A percentile compares a stretch with the other conserved stretches of the same genome.
Evolutionary conservation across 2,797 vertebrate genomes (phyloP).

Genomic region (Hypotaenidia philippensis): DNA sequence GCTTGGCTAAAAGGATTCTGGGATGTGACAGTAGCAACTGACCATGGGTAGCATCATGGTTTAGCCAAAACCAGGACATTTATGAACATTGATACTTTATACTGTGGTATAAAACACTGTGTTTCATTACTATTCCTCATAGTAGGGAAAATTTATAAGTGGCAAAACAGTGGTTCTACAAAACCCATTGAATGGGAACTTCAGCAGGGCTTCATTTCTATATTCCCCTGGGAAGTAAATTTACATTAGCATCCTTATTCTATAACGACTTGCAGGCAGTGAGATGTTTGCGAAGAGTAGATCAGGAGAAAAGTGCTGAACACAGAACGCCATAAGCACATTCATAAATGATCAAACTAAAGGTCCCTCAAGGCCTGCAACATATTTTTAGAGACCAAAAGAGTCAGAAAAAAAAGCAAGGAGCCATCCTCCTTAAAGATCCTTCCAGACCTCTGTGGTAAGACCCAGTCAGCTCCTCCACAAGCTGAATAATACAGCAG

Average conservation of each 20-base stretch:
- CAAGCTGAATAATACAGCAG: neutral
- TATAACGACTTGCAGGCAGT: neutral
- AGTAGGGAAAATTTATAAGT: neutral
- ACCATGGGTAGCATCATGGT: neutral
- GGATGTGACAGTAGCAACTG: neutral
- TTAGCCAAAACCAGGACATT: no score
- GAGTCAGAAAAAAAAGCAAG: neutral
- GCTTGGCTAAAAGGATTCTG: neutral
- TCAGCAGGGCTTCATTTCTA: neutral
- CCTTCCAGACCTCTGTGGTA: neutral
- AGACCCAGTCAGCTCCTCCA: rapidly evolving
- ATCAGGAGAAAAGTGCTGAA: neutral
- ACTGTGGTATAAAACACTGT: neutral
- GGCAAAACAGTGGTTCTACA: neutral
- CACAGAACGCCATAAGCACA: neutral
- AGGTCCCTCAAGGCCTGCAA: neutral
- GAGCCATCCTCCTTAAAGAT: neutral
- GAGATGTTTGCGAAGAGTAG: neutral
- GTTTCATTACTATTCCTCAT: neutral
- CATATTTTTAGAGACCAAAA: neutral
- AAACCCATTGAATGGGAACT: neutral
- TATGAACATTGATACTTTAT: neutral
- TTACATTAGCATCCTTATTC: neutral
- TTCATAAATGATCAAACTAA: neutral
- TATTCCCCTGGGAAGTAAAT: neutral